Evolutionary conservation across 2,888 invertebrate genomes (phyloP), one percentile per base, ranked within the genome.

Genomic region (Atethmia centrago): DNA sequence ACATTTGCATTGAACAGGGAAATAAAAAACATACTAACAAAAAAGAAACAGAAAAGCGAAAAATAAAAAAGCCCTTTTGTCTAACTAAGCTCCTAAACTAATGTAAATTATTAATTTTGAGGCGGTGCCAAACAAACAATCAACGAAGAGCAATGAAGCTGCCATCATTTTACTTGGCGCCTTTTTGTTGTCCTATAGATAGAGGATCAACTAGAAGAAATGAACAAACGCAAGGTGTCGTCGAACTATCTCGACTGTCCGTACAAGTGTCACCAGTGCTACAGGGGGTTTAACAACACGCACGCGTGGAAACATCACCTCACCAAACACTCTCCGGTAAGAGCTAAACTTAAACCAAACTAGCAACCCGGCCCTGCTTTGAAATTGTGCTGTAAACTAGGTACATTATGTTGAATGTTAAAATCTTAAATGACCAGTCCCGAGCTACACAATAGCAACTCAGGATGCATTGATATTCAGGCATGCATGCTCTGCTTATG

Each of bases 231-330:
- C 4, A 91, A 94, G 80, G 83, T 89, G 21, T 93, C 94, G 0
- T 90, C 92, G 1, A 96, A 96, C 86, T 96, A 95, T 73, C 76
- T 90, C 74, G 95, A 95, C 83, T 92, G 95, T 0, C 88, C 93
- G n/a, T 95, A 89, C 87, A 92, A 95, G 66, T 96, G 96, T 81
- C 87, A 90, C n/a, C 84, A 93, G 3, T 95, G 96, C 79, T 96
- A 87, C 82, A 94, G 95, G 55, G 96, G 96, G 0, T 96, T 96
- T 88, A 93, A 95, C 2, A 94, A 96, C 76, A 90, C 92, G 0
- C 88, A 91, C 28, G 93, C 96, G 0, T 96, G 93, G 94, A 90
- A 93, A 49, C 94, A 95, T 62, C 96, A 96, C 70, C 87, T 92
- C 21, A 88, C 88, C 8, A 95, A 94, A 88, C 96, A 96, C 72